phyloP scores from a whole-genome alignment of 2,888 invertebrate species.

The Slavum lentiscoides region DNA sequence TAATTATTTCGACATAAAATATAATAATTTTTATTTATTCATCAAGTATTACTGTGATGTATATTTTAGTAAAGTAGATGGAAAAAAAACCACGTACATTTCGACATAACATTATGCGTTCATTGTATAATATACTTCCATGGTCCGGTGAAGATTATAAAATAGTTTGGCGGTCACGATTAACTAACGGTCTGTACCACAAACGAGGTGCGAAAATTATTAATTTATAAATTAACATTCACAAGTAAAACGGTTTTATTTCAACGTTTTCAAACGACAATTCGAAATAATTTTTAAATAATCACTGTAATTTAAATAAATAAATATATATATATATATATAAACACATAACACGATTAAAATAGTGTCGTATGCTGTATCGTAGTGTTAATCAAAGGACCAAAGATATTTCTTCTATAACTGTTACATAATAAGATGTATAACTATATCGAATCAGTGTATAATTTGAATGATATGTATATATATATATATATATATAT shows the following conservation, averaged over 20 bases:
- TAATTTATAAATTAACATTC: neutral
- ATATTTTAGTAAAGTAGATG: neutral
- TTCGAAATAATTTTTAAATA: no score
- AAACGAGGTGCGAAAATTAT: conserved; percentile 4
- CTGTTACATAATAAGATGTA: no score
- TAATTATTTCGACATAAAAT: neutral
- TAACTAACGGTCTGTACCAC: conserved; percentile 13
- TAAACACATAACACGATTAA: no score
- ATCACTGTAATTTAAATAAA: no score
- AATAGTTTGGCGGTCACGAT: conserved; percentile 30
- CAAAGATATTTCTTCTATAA: no score
- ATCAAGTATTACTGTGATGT: neutral
- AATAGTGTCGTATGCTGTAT: no score
- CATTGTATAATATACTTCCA: conserved; percentile 20
- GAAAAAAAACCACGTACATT: conserved; percentile 29
- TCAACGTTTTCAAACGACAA: neutral
- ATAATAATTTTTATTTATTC: neutral
- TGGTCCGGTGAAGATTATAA: conserved; percentile 33
- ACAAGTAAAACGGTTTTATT: conserved; percentile 3
- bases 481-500: no score
- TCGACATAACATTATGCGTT: conserved; percentile 13
- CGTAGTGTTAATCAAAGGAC: no score
- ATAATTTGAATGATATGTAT: no score
- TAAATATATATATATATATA: no score
- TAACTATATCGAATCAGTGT: no score